A percentile compares a stretch with the other conserved stretches of the same genome.
Evolutionary conservation across 2,113 vertebrate species (phyloP).

Genomic region (Syngnathoides biaculeatus): DNA sequence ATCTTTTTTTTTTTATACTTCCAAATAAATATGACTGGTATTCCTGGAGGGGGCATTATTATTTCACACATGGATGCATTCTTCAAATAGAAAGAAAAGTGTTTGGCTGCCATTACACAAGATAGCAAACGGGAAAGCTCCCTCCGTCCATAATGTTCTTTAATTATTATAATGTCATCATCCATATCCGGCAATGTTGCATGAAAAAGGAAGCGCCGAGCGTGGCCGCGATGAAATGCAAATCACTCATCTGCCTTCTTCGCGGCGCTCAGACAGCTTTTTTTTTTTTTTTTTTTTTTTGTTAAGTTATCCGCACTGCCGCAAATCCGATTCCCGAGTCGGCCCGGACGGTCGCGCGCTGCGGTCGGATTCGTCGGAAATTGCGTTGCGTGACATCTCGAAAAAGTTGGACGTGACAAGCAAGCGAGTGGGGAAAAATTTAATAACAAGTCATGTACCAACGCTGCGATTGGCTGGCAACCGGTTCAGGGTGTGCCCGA

Average conservation of each 20-base stretch:
- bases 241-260: slow-evolving; percentile 71
- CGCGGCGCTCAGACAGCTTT: slow-evolving; percentile 58
- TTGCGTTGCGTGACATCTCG: slow-evolving; percentile 2
- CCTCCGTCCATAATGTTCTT: slow-evolving; percentile 75
- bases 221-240: slow-evolving; percentile 68
- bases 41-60: slow-evolving; percentile 77
- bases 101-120: slow-evolving; percentile 65
- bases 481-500: too few species aligned
- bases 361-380: slow-evolving; percentile 3
- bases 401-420: not conserved
- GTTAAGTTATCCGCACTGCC: slow-evolving; percentile 61
- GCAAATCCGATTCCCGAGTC: slow-evolving; percentile 43
- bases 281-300: too few species aligned
- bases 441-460: not conserved
- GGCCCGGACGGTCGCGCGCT: slow-evolving; percentile 12
- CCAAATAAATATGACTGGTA: slow-evolving; percentile 71
- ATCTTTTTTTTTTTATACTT: slow-evolving; percentile 60
- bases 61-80: slow-evolving; percentile 74
- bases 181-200: slow-evolving; percentile 71
- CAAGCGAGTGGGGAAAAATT: not conserved
- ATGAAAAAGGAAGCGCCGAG: slow-evolving; percentile 63
- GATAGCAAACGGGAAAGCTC: slow-evolving; percentile 55
- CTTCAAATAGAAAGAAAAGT: slow-evolving; percentile 75
- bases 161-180: slow-evolving; percentile 78
- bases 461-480: too few species aligned